Base-by-base conservation (phyloP, 2,113 vertebrate genomes). In the Thinocorus orbignyianus region DNA sequence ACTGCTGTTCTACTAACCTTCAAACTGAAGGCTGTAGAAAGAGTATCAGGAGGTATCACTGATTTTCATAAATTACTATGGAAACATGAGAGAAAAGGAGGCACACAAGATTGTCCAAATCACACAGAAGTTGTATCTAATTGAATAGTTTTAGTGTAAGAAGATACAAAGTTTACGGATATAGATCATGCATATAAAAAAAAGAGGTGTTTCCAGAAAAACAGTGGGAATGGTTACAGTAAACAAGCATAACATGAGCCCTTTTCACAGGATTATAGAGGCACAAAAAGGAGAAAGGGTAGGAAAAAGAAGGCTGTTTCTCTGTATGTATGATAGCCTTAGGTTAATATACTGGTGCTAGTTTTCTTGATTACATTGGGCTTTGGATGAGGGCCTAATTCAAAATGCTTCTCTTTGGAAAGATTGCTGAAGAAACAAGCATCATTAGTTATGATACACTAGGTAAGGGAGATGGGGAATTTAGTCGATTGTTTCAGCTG, bases 381-480 rank as follows among this genome's bases (percentile, higher is more conserved):
- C 49, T 90, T 91, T 96, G 66, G 51, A 94, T 54, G 54, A 62
- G 54, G 41, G 58, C 87, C 88, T 92, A 89, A 88, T 95, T 91
- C 81, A 85, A 92, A 81, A 64, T 18, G 24, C 61, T 84, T 89
- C 58, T 93, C 37, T 88, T 93, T 93, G 54, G 64, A 95, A 95
- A 86, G 78, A 89, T 25, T 86, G 58, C 68, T 41, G 58, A 90
- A 96, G 92, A 95, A 96, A 90, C 73, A 95, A 90, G 87, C 73
- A 85, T 95, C 92, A 94, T 94, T 91, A 96, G 35, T 60, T 60
- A 96, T 94, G 90, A 96, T 96, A 86, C 88, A 93, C 81, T 96
- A 95, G 90, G 85, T 84, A 91, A 92, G 92, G 88, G 88, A 97
- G 60, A 83, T 77, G 22, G 90, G 95, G 92, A 94, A 94, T 97